Evolutionary conservation across 2,888 invertebrate genomes (phyloP).

Genomic region (Cryptocheilus praepositus): DNA sequence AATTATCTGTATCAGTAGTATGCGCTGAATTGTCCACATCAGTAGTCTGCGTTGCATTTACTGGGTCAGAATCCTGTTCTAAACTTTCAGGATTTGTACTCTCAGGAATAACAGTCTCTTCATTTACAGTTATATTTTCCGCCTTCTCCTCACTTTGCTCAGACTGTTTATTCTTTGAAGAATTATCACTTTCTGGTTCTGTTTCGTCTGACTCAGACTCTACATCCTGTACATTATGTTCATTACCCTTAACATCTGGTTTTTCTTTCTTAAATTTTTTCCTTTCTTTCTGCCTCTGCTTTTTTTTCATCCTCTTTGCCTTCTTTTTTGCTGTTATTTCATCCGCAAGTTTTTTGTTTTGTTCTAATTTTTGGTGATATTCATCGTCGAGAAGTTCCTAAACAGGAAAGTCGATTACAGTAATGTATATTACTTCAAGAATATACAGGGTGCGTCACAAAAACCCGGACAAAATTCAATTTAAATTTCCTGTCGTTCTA

Average conservation of each 20-base stretch:
- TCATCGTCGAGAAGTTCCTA: constrained; percentile 90
- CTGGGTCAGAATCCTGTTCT: background rate
- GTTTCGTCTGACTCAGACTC: background rate
- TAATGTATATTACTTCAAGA: background rate
- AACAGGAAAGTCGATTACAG: background rate
- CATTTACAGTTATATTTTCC: background rate
- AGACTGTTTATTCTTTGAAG: no score
- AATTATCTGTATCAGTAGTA: background rate
- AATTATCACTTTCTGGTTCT: background rate
- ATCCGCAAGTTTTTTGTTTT: constrained; percentile 83
- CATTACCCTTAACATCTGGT: background rate
- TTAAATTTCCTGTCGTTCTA: no score
- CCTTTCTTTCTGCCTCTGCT: constrained; percentile 76
- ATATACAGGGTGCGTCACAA: no score
- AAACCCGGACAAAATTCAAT: no score
- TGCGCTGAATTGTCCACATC: background rate
- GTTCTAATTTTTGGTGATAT: constrained; percentile 87
- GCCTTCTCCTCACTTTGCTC: no score
- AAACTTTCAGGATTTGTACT: background rate
- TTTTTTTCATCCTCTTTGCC: constrained; percentile 89
- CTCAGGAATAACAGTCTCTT: background rate
- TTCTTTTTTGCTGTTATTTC: constrained; percentile 93
- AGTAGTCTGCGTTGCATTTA: background rate
- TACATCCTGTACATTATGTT: background rate
- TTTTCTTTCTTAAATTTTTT: constrained; percentile 44